Percentiles rank a stretch among this genome's conserved stretches.
Conservation (phyloP, 2,113 vertebrate species). For the Mus spicilegus region DNA sequence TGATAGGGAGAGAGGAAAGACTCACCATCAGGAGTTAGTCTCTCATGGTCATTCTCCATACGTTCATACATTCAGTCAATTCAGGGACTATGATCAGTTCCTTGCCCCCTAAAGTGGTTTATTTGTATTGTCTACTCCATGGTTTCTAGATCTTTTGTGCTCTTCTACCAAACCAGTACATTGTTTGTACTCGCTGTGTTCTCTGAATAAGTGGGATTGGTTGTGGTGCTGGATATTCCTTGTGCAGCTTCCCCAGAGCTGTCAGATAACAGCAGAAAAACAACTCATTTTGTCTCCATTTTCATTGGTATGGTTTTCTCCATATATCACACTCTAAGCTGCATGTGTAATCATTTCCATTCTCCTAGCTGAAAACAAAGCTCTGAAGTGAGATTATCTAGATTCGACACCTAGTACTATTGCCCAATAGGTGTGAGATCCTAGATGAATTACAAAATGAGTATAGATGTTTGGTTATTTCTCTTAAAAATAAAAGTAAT, state of each 20-base stretch:
- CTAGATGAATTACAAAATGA: not conserved
- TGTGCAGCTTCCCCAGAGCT: not conserved
- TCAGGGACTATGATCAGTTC: not conserved
- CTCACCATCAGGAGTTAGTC: not conserved
- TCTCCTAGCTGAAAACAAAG: not conserved
- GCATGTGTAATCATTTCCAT: not conserved
- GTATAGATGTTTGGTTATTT: not conserved
- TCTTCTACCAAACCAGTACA: not conserved
- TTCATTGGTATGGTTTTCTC: not conserved
- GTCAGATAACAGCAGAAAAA: not conserved
- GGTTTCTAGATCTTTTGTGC: not conserved
- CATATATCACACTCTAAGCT: no score
- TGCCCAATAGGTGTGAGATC: no score
- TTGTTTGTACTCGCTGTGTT: not conserved
- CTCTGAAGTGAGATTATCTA: not conserved
- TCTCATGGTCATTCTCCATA: not conserved
- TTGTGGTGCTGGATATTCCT: not conserved
- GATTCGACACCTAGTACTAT: not conserved
- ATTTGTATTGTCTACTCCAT: not conserved
- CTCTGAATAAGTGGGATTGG: not conserved
- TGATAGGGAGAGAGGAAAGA: not conserved
- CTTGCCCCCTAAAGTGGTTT: not conserved
- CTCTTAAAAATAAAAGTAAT: not conserved
- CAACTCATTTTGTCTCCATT: not conserved
- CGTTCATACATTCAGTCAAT: not conserved